Percentiles rank a stretch among this genome's conserved stretches.
Conservation (phyloP, 2,888 invertebrate species). For the Myopa testacea region DNA sequence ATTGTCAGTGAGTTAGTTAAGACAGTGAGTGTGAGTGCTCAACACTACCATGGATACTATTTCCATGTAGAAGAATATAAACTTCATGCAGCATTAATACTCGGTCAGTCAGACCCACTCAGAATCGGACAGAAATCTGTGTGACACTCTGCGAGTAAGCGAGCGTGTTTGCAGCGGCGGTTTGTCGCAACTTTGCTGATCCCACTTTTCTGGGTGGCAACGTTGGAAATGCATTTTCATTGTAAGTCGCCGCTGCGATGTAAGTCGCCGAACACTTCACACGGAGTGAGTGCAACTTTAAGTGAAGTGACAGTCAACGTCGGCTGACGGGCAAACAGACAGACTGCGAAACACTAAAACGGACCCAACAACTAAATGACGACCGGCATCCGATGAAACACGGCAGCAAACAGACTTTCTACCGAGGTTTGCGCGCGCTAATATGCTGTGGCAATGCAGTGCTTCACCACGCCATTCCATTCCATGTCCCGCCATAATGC, state of each 20-base stretch:
- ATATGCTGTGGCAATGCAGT: background rate
- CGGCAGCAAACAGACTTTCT: background rate
- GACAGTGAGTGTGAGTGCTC: no score
- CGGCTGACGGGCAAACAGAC: constrained; percentile 20
- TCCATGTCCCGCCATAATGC: background rate
- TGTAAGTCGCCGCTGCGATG: constrained; percentile 6
- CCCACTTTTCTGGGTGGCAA: constrained; percentile 16
- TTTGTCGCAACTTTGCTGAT: constrained; percentile 14
- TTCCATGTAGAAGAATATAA: no score
- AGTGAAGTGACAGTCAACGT: background rate
- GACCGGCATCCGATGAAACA: constrained; percentile 3
- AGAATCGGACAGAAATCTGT: no score
- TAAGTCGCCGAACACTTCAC: constrained; percentile 24
- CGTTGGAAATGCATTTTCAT: constrained; percentile 10
- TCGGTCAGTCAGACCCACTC: no score
- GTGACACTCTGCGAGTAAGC: no score
- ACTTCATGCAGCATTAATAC: no score
- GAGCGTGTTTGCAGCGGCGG: background rate
- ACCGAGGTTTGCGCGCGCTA: constrained; percentile 24
- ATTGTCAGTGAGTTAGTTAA: no score
- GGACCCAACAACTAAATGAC: constrained; percentile 25
- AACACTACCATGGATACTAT: no score
- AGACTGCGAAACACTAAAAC: background rate
- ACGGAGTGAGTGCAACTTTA: background rate
- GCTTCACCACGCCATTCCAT: background rate